Percentiles rank a stretch among this genome's conserved stretches.
Evolutionary conservation across 2,797 vertebrate genomes (phyloP).

Genomic region (Myripristis jacobus): DNA sequence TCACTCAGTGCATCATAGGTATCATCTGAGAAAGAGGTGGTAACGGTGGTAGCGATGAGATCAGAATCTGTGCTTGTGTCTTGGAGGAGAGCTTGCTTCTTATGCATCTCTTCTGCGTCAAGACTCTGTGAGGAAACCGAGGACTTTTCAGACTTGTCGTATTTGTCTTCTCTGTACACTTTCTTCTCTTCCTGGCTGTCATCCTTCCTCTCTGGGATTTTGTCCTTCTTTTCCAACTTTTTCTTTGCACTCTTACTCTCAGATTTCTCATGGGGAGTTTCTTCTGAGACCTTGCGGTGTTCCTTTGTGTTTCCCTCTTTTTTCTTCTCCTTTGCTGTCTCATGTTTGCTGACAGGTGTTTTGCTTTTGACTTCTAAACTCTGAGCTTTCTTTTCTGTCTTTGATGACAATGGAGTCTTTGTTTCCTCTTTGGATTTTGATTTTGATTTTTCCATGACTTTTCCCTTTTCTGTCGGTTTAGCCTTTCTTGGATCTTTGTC

Average conservation of each 20-base stretch:
- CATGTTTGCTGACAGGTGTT: constrained; percentile 72
- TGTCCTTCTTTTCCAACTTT: constrained; percentile 82
- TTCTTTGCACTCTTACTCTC: constrained; percentile 76
- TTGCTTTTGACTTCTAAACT: constrained; percentile 82
- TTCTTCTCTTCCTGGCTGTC: constrained; percentile 68
- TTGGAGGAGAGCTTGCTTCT: constrained; percentile 43
- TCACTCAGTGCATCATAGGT: constrained; percentile 80
- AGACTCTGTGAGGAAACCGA: constrained; percentile 30
- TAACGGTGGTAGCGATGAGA: constrained; percentile 40
- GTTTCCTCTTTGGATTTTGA: constrained; percentile 86
- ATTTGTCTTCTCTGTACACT: constrained; percentile 52
- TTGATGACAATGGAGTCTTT: constrained; percentile 79
- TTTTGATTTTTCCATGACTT: constrained; percentile 84
- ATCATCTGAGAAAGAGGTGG: constrained; percentile 71
- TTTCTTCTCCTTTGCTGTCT: constrained; percentile 84
- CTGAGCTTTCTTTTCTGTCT: constrained; percentile 84
- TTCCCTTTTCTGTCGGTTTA: constrained; percentile 84
- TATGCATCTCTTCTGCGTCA: constrained; percentile 45
- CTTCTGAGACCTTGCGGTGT: constrained; percentile 83
- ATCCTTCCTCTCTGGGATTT: constrained; percentile 76
- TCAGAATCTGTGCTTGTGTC: constrained; percentile 68
- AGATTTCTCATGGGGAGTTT: constrained; percentile 68
- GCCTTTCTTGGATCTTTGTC: constrained; percentile 85
- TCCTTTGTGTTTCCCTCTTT: constrained; percentile 84
- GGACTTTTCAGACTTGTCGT: constrained; percentile 62